phyloP scores from a whole-genome alignment of 2,888 invertebrate species.

The Glyphotaelius pellucidus region DNA sequence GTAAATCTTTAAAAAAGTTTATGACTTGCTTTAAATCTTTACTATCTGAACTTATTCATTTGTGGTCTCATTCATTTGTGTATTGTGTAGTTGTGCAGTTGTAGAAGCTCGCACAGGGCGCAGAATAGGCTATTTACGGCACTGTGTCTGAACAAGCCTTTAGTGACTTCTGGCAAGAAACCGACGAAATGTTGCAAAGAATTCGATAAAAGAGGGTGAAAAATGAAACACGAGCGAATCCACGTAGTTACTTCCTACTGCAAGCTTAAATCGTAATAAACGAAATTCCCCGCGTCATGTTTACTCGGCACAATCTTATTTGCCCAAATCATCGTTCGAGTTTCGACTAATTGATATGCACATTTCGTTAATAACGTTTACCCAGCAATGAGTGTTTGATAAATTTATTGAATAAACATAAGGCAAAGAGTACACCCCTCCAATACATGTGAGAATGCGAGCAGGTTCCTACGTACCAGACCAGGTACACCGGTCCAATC shows the following conservation, averaged over 20 bases:
- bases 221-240: neutral
- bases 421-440: neutral
- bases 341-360: slow-evolving; percentile 34
- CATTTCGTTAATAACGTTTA: slow-evolving; percentile 31
- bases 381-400: slow-evolving; percentile 16
- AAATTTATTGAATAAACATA: neutral
- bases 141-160: too few species aligned
- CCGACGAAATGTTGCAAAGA: neutral
- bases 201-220: neutral
- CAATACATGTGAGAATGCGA: neutral
- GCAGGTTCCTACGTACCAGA: neutral
- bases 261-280: neutral
- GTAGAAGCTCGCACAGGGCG: too few species aligned
- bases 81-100: too few species aligned
- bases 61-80: too few species aligned
- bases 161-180: too few species aligned
- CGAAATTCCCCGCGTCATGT: neutral
- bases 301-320: neutral
- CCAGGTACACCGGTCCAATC: neutral
- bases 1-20: too few species aligned
- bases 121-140: too few species aligned
- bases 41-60: too few species aligned
- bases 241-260: neutral
- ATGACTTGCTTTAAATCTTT: too few species aligned
- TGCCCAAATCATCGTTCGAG: neutral